Evolutionary conservation across 2,797 vertebrate species (phyloP), one percentile per base, ranked within the genome.

Genomic region (Hephaestus fuliginosus): DNA sequence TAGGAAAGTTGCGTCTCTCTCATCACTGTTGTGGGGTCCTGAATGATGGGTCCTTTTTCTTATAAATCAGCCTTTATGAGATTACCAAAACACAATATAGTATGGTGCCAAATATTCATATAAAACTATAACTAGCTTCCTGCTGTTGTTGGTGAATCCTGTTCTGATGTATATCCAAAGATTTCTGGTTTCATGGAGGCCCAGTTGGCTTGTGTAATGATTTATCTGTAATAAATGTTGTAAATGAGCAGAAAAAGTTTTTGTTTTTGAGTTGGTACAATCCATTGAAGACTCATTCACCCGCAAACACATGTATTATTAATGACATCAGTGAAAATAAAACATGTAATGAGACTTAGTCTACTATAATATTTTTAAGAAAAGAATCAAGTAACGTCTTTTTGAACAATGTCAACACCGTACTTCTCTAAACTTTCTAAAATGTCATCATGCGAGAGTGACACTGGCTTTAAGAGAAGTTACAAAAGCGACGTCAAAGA

Each of bases 391-490:
- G 1, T 53, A 9, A 14, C 11, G 5, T 2, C 1, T 36, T 22
- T 53, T 53, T 25, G 7, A 20, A 14, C 48, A 41, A 28, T 18
- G 18, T 28, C 0, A 52, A 12, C 43, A 28, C 51, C 15, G 5
- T 25, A 17, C n/a, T 15, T 28, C 15, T 49, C 2, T 41, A 25
- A 69, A 46, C 28, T 68, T 46, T 69, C 0, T 22, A 25, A 57
- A 61, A 80, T 43, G 25, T 57, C 60, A 1, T 41, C 1, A 36
- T 11, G 7, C 3, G 0, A 52, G 20, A 65, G 22, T 15, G 30
- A 72, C 30, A 55, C 51, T 43, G 56, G 9, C 68, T 83, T 14
- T 71, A 51, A 72, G 74, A 60, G 80, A 85, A 88, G 69, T 74
- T 70, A 49, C 25, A 65, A 61, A 77, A 60, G 58, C 44, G 44